Conservation (phyloP, 2,888 invertebrate species). For the Daptonema setosum region DNA sequence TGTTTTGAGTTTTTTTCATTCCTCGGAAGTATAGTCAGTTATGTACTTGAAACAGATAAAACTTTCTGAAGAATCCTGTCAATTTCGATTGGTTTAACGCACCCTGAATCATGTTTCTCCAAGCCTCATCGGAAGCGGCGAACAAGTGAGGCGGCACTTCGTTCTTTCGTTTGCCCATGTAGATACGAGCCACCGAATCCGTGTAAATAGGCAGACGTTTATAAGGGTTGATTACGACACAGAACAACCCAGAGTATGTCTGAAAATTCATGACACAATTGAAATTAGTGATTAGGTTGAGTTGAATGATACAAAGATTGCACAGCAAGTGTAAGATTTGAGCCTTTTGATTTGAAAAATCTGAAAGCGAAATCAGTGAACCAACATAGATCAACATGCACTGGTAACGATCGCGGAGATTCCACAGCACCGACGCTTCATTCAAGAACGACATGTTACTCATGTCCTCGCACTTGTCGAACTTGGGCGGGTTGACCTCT, state of each 20-base stretch:
- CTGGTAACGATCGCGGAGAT: conserved; percentile 90
- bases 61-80: no score
- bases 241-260: conserved; percentile 49
- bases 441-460: conserved; percentile 93
- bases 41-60: no score
- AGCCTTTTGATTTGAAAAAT: no score
- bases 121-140: conserved; percentile 96
- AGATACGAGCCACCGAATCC: conserved; percentile 74
- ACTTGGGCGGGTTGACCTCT: conserved; percentile 41
- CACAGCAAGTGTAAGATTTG: no score
- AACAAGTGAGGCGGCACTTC: conserved; percentile 98
- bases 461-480: conserved; percentile 67
- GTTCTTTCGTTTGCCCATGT: conserved; percentile 93
- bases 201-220: conserved; percentile 10
- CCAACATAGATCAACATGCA: conserved; percentile 95
- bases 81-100: no score
- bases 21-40: no score
- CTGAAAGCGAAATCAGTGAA: no score
- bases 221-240: conserved; percentile 51
- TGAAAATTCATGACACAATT: no score
- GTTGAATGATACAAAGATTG: no score
- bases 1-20: no score
- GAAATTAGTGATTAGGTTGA: no score
- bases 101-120: conserved; percentile 97
- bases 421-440: conserved; percentile 90